Evolutionary conservation across 2,113 vertebrate species (phyloP), one percentile per base, ranked within the genome.

Genomic region (Cynocephalus volans): DNA sequence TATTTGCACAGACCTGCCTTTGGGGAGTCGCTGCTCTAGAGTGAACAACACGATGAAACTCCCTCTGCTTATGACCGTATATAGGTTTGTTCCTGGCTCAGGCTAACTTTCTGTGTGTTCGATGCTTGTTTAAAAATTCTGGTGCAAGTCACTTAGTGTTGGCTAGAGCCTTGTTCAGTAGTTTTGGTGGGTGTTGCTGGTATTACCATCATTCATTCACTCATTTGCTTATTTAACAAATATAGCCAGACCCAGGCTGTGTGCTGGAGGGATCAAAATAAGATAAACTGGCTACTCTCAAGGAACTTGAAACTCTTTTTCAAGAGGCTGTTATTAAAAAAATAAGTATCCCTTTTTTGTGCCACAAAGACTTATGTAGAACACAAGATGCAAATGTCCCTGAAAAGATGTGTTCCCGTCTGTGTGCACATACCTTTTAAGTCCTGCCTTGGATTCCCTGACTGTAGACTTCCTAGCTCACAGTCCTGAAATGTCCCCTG

Each of bases 151-250:
- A 19, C 4, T 86, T 62, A 62, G 24, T 58, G 15, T 12, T n/a
- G 73, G 24, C 12, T 65, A 26, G 26, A 89, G 23, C 73, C 48
- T 62, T 23, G 1, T 64, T 81, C 28, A 8, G n/a, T 45, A 45
- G 24, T 90, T 92, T 72, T 18, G 50, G 69, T 65, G 56, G 50
- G 24, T 76, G 54, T 48, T 94, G 26, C 41, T 93, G 23, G 5
- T 82, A n/a, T 28, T 80, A 54, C 5, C 41, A n/a, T 8, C 76
- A 64, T 77, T 70, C 45, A 48, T 45, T 84, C 56, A 79, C 50
- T 69, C 24, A n/a, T 90, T 94, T 67, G 18, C 64, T 94, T 70
- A 75, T 54, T 95, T 88, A 95, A 72, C 41, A 70, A 96, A 85
- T n/a, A 21, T 24, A 15, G 54, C 52, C 50, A 87, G 56, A 69